These are phyloP conservation scores for Pentamera pediparva DNA, from an alignment of 53 echinoderm and acorn worm genomes.

Conservation along the genomic window DNA sequence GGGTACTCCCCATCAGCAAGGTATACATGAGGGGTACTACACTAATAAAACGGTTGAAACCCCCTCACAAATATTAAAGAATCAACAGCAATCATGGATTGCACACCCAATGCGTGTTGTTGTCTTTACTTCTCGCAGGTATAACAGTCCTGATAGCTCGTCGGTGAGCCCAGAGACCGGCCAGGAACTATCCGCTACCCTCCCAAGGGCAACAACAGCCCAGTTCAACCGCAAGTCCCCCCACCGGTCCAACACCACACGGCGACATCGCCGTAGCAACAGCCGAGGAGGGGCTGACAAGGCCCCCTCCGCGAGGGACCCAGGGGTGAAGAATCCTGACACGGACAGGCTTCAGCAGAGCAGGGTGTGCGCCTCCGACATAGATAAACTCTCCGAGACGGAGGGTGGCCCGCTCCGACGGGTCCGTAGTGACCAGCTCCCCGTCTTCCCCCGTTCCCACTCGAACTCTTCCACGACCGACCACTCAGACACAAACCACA, in stretches of 20 bases:
- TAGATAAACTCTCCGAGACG: slow-evolving; percentile 33
- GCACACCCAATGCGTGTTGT: neutral
- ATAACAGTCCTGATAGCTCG: slow-evolving; percentile 71
- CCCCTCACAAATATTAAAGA: too few species aligned
- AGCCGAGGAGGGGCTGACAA: slow-evolving; percentile 83
- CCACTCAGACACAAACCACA: slow-evolving; percentile 28
- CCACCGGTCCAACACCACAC: slow-evolving; percentile 46
- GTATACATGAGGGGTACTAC: too few species aligned
- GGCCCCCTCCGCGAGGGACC: slow-evolving; percentile 39
- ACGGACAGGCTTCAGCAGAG: slow-evolving; percentile 38
- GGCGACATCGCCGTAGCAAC: slow-evolving; percentile 77
- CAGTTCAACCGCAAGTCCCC: slow-evolving; percentile 41
- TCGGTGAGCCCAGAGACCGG: slow-evolving; percentile 66
- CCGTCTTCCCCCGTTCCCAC: slow-evolving; percentile 35
- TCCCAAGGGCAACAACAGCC: slow-evolving; percentile 45
- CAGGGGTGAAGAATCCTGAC: neutral
- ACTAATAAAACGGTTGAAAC: too few species aligned
- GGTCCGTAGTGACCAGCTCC: slow-evolving; percentile 22
- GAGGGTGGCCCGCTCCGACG: slow-evolving; percentile 19
- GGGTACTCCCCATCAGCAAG: too few species aligned
- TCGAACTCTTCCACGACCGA: slow-evolving; percentile 36
- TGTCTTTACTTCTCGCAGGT: slow-evolving; percentile 43
- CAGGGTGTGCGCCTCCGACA: slow-evolving; percentile 45
- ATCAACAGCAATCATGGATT: neutral
- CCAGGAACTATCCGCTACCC: slow-evolving; percentile 48